Conservation (phyloP, 2,113 vertebrate species). For the Raja brachyura region DNA sequence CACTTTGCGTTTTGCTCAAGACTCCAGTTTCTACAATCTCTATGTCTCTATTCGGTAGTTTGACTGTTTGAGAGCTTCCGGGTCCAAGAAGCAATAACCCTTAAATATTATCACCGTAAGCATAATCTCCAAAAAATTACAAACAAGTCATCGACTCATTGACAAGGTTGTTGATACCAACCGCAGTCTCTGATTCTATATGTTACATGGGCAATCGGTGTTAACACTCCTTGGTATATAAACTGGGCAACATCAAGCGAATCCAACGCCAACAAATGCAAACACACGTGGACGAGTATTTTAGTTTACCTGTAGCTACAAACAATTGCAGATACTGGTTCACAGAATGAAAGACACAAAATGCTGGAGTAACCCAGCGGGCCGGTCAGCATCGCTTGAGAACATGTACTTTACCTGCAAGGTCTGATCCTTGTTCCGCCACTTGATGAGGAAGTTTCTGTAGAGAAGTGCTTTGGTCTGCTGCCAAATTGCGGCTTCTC, state of each 20-base stretch:
- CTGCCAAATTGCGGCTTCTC: slow-evolving; percentile 60
- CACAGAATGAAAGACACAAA: no score
- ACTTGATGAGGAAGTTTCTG: slow-evolving; percentile 79
- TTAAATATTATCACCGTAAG: neutral
- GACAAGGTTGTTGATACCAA: neutral
- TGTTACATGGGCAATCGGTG: neutral
- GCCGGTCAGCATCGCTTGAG: no score
- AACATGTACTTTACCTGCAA: slow-evolving; percentile 59
- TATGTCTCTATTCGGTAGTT: no score
- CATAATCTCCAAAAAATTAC: neutral
- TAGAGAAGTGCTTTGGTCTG: slow-evolving; percentile 70
- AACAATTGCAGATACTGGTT: no score
- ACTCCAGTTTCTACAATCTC: no score
- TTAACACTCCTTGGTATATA: neutral
- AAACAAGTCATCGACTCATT: neutral
- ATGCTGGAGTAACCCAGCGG: no score
- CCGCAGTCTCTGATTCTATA: neutral
- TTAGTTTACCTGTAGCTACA: no score
- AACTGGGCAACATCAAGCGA: neutral
- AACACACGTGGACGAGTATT: neutral
- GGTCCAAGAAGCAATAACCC: neutral
- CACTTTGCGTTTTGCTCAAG: no score
- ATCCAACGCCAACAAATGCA: neutral
- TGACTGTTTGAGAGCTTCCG: no score
- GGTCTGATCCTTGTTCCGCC: slow-evolving; percentile 72